Conservation (phyloP, 2,797 vertebrate species). For the Sylvilagus floridanus region DNA sequence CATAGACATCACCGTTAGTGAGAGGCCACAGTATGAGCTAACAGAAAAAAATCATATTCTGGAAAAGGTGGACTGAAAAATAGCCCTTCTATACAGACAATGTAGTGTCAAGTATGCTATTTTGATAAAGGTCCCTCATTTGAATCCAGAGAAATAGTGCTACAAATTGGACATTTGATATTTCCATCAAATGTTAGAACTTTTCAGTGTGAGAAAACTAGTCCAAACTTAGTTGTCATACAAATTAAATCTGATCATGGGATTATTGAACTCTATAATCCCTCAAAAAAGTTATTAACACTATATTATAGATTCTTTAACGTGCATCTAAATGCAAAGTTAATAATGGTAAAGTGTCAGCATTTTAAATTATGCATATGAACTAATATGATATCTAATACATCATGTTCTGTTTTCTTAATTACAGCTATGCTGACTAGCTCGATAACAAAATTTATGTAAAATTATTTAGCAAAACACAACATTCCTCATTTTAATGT, state of each 20-base stretch:
- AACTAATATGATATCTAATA: not conserved
- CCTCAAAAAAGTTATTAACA: not conserved
- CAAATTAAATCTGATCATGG: not conserved
- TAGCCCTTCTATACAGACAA: not conserved
- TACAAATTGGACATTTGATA: not conserved
- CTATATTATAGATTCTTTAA: not conserved
- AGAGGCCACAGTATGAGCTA: not conserved
- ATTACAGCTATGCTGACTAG: not conserved
- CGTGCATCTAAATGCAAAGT: not conserved
- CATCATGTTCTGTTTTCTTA: not conserved
- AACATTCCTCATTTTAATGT: not conserved
- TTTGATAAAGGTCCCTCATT: not conserved
- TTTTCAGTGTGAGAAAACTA: not conserved
- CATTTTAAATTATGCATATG: conserved; percentile 22
- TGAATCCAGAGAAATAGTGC: not conserved
- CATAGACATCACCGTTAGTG: not conserved
- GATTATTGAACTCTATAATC: not conserved
- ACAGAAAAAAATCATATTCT: not conserved
- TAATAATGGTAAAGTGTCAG: not conserved
- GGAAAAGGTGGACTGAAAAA: not conserved
- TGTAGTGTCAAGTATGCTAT: not conserved
- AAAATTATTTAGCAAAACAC: not conserved
- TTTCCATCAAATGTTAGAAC: not conserved
- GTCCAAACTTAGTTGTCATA: not conserved
- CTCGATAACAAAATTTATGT: not conserved